A percentile compares a stretch with the other conserved stretches of the same genome.
Conservation (phyloP, 2,888 invertebrate genomes). For the Ptychoptera contaminata region DNA sequence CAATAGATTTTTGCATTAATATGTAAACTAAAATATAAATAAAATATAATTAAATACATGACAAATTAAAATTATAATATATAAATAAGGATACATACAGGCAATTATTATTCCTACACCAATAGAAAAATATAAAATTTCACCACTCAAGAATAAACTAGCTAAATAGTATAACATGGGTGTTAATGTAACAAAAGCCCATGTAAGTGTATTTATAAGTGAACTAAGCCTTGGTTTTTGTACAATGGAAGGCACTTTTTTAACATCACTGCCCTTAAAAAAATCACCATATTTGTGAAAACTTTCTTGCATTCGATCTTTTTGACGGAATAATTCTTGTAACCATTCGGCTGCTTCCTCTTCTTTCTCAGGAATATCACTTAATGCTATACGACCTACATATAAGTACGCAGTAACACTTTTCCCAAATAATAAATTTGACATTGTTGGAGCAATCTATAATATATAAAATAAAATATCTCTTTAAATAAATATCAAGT, state of each 20-base stretch:
- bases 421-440: slow-evolving; percentile 57
- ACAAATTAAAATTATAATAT: not conserved
- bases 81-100: slow-evolving; percentile 47
- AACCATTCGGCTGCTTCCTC: slow-evolving; percentile 65
- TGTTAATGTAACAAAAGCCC: slow-evolving; percentile 50
- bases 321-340: slow-evolving; percentile 62
- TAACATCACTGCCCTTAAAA: slow-evolving; percentile 57
- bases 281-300: slow-evolving; percentile 47
- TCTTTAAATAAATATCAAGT: not conserved
- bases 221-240: slow-evolving; percentile 45
- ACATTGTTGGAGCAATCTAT: slow-evolving; percentile 57
- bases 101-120: slow-evolving; percentile 51
- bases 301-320: slow-evolving; percentile 43
- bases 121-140: slow-evolving; percentile 50
- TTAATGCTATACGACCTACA: slow-evolving; percentile 66
- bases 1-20: slow-evolving; percentile 62
- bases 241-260: slow-evolving; percentile 41
- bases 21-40: slow-evolving; percentile 51
- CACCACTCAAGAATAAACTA: slow-evolving; percentile 53
- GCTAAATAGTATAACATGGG: slow-evolving; percentile 57
- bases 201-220: slow-evolving; percentile 52
- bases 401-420: slow-evolving; percentile 57
- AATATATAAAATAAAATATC: slow-evolving; percentile 11
- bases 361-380: slow-evolving; percentile 55
- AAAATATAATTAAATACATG: slow-evolving; percentile 6